These are phyloP conservation scores for Synanthedon formicaeformis DNA, from an alignment of 2,888 invertebrate genomes.

Conservation along the genomic window DNA sequence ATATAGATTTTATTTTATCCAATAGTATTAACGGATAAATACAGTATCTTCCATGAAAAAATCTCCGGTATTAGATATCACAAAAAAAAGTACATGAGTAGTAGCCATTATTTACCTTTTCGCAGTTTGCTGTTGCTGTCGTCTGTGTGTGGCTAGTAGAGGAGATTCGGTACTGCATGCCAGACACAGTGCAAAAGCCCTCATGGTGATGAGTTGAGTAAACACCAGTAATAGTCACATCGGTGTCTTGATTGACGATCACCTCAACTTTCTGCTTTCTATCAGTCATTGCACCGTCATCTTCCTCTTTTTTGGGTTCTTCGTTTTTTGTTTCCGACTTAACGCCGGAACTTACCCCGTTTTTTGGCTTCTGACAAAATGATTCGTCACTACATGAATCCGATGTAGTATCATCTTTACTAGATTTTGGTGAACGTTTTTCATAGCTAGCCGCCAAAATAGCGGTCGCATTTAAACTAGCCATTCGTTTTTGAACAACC, in stretches of 20 bases:
- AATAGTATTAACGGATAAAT: too few relatives aligned
- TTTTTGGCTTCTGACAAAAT: slow-evolving; percentile 64
- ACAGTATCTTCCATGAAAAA: too few relatives aligned
- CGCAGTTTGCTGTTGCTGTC: slow-evolving; percentile 83
- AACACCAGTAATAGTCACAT: slow-evolving; percentile 89
- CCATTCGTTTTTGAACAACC: slow-evolving; percentile 91
- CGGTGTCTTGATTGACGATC: slow-evolving; percentile 87
- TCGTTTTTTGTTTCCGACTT: slow-evolving; percentile 65
- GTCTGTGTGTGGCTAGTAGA: slow-evolving; percentile 89
- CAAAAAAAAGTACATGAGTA: too few relatives aligned
- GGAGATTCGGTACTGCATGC: slow-evolving; percentile 89
- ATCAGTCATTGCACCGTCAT: slow-evolving; percentile 36
- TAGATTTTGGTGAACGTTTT: slow-evolving; percentile 73
- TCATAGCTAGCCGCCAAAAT: slow-evolving; percentile 92
- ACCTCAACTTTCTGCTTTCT: slow-evolving; percentile 77
- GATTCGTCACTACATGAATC: slow-evolving; percentile 67
- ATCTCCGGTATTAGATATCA: too few relatives aligned
- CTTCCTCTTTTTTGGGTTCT: slow-evolving; percentile 50
- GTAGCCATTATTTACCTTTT: slow-evolving; percentile 57
- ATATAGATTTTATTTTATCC: too few relatives aligned
- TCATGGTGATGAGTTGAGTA: slow-evolving; percentile 87
- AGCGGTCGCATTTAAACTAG: slow-evolving; percentile 90
- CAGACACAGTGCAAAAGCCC: slow-evolving; percentile 86
- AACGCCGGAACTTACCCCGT: slow-evolving; percentile 65
- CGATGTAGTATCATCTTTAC: slow-evolving; percentile 70